Evolutionary conservation across 2,797 vertebrate genomes (phyloP), one percentile per base, ranked within the genome.

Genomic region (Toxotes lorentzi): DNA sequence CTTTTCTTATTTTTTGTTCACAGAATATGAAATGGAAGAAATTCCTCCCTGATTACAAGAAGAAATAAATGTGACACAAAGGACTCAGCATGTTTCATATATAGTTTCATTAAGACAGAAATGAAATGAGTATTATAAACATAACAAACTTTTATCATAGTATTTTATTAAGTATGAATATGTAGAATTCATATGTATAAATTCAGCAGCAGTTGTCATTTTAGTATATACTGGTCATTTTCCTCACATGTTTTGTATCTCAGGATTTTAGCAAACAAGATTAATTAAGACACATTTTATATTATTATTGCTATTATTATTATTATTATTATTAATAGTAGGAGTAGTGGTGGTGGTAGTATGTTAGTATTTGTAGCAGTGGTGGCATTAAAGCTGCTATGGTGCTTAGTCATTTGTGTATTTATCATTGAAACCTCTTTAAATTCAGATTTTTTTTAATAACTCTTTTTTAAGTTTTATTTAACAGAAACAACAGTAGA

Each of bases 21-120:
- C 93, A 97, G 96, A 94, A 92, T 6, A 90, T 94, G 17, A 95
- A 90, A 32, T 91, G 93, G 92, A 92, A 92, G 76, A 95, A 90
- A 34, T 93, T 96, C 78, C 91, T 96, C 66, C 94, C 95, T 30
- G 88, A 90, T 0, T 86, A 94, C 62, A 95, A 89, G 93, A 96
- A 94, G 86, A 94, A 94, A 90, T 92, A 90, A 93, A 71, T 1
- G 5, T 17, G 5, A 35, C 38, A 11, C 0, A 35, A 78, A 30
- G 6, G 47, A 70, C 57, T 30, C 60, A 14, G 1, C 58, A 38
- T 19, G n/a, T 45, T 64, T 65, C n/a, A 45, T 45, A 45, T 59
- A 34, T 54, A 47, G 9, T 40, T 30, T 27, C 19, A 32, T 0
- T 19, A 10, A 50, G 24, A n/a, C 12, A n/a, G 10, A 65, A 21